A percentile compares a stretch with the other conserved stretches of the same genome.
Conservation (phyloP, 2,113 vertebrate species). For the Phodopus roborovskii region DNA sequence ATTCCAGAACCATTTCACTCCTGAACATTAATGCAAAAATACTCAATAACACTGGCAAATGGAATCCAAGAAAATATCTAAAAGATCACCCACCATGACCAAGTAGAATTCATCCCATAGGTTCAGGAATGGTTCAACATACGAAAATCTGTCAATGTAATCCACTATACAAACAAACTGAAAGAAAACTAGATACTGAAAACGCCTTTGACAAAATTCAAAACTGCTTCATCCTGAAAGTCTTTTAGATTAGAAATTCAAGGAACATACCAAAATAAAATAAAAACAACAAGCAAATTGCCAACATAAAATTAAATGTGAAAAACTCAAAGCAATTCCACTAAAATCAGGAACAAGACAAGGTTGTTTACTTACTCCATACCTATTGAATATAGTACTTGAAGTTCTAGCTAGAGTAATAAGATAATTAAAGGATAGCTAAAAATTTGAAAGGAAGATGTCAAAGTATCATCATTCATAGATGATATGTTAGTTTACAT, state of each 20-base stretch:
- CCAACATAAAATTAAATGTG: not conserved
- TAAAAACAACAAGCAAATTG: not conserved
- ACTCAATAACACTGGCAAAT: not conserved
- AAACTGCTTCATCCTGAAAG: not conserved
- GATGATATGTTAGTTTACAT: not conserved
- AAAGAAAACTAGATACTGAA: not conserved
- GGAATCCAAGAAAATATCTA: not conserved
- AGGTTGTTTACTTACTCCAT: not conserved
- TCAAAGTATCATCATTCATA: not conserved
- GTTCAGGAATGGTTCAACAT: not conserved
- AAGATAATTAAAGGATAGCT: not conserved
- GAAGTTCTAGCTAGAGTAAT: not conserved
- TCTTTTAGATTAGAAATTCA: not conserved
- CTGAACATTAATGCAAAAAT: not conserved
- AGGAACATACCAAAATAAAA: not conserved
- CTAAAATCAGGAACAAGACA: not conserved
- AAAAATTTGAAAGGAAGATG: not conserved
- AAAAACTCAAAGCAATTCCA: not conserved
- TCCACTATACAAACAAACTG: not conserved
- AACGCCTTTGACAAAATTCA: not conserved
- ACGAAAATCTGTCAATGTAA: not conserved
- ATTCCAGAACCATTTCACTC: not conserved
- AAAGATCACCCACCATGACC: not conserved
- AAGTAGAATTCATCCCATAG: not conserved
- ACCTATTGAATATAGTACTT: not conserved